phyloP scores from a whole-genome alignment of 1,140 invertebrate species.

The Amphibalanus amphitrite region DNA sequence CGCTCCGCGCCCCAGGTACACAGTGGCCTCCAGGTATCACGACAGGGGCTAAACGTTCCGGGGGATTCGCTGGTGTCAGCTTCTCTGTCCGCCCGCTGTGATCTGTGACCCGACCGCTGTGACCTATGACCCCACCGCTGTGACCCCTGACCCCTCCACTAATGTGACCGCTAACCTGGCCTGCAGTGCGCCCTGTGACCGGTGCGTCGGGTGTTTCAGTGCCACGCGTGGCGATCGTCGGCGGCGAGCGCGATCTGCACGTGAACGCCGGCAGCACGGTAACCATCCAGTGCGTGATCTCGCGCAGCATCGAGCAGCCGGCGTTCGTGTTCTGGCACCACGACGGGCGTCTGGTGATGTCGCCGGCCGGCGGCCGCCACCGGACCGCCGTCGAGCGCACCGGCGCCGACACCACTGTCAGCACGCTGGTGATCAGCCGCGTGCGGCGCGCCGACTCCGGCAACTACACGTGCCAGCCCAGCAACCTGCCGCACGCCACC shows the following conservation, averaged over 20 bases:
- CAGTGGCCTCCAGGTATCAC: too few species aligned
- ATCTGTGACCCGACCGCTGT: too few species aligned
- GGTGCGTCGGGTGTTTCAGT: too few species aligned
- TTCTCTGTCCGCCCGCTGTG: too few species aligned
- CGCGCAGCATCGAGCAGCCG: constrained; percentile 17
- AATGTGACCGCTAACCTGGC: too few species aligned
- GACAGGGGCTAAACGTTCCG: too few species aligned
- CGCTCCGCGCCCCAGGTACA: too few species aligned
- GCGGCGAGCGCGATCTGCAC: constrained; percentile 17
- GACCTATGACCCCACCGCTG: too few species aligned
- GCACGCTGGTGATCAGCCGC: constrained; percentile 20
- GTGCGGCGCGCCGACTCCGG: constrained; percentile 21
- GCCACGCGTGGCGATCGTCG: constrained; percentile 14
- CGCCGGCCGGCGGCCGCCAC: neutral
- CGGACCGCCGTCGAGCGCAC: constrained; percentile 17
- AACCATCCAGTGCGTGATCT: constrained; percentile 18
- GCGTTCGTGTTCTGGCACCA: constrained; percentile 21
- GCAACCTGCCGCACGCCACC: constrained; percentile 22
- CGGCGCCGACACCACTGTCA: constrained; percentile 15
- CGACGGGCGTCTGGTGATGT: neutral
- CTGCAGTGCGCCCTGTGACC: neutral
- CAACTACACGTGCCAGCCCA: constrained; percentile 25
- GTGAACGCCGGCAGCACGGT: constrained; percentile 19
- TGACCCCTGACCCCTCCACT: too few species aligned
- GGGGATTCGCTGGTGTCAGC: too few species aligned